Percentiles rank a stretch among this genome's conserved stretches.
Evolutionary conservation across 1,140 invertebrate genomes (phyloP).

Genomic region (Muscidifurax raptorellus): DNA sequence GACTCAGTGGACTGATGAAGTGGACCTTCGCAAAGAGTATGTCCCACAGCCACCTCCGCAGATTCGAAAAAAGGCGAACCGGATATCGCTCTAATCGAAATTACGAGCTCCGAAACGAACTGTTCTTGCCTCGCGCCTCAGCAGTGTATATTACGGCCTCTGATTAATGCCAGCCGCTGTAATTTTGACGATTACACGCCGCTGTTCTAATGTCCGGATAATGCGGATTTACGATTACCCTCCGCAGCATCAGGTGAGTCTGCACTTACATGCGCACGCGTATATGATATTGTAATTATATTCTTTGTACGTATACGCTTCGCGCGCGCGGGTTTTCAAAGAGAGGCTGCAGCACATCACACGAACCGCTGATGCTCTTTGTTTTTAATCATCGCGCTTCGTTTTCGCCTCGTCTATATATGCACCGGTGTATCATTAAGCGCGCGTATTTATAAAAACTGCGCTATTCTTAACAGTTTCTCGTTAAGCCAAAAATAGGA

Average conservation of each 20-base stretch:
- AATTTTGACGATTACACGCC: conserved; percentile 15
- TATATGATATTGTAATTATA: conserved; percentile 3
- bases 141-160: neutral
- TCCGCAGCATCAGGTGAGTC: neutral
- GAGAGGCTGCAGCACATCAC: too few species aligned
- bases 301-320: neutral
- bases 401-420: neutral
- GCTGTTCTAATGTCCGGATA: conserved; percentile 5
- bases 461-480: neutral
- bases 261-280: too few species aligned
- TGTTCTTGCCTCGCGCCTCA: too few species aligned
- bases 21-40: too few species aligned
- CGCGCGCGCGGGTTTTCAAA: too few species aligned
- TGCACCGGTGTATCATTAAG: too few species aligned
- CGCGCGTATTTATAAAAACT: neutral
- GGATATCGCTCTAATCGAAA: conserved; percentile 29
- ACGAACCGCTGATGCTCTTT: neutral
- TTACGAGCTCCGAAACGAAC: conserved; percentile 5
- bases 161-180: conserved; percentile 7
- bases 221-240: conserved; percentile 31
- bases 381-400: neutral
- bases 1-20: neutral
- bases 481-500: neutral
- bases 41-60: too few species aligned
- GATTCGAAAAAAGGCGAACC: neutral